These are phyloP conservation scores for Cherax quadricarinatus DNA, from an alignment of 1,140 invertebrate species.

Conservation along the genomic window DNA sequence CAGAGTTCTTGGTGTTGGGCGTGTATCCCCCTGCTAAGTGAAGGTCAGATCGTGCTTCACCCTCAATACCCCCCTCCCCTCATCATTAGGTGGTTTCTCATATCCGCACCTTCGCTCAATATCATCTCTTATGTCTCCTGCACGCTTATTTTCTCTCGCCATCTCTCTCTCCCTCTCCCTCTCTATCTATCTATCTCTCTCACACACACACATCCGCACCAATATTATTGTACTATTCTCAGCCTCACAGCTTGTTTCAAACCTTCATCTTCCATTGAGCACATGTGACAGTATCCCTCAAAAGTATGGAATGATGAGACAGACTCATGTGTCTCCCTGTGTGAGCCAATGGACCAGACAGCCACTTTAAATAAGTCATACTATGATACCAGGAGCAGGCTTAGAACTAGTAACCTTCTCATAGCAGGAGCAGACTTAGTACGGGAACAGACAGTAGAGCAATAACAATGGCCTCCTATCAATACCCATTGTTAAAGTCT, in stretches of 20 bases:
- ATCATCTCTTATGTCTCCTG: not conserved
- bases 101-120: conserved; percentile 1
- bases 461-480: conserved; percentile 16
- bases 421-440: not conserved
- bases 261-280: conserved; percentile 3
- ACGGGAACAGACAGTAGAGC: conserved; percentile 4
- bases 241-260: not conserved
- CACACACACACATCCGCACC: not conserved
- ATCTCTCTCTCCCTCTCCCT: conserved; percentile 1
- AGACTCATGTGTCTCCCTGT: conserved; percentile 18
- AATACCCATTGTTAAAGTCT: conserved; percentile 35
- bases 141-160: not conserved
- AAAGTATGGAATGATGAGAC: conserved; percentile 28
- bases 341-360: conserved; percentile 35
- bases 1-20: not conserved
- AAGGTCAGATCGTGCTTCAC: not conserved
- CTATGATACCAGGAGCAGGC: not conserved
- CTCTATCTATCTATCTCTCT: not conserved
- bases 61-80: not conserved
- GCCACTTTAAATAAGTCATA: not conserved
- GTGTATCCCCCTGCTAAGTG: conserved; percentile 15
- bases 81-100: not conserved
- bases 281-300: conserved; percentile 9
- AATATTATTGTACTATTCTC: conserved; percentile 9
- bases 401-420: not conserved